Conservation (phyloP, 2,113 vertebrate genomes). For the Oryzias celebensis region DNA sequence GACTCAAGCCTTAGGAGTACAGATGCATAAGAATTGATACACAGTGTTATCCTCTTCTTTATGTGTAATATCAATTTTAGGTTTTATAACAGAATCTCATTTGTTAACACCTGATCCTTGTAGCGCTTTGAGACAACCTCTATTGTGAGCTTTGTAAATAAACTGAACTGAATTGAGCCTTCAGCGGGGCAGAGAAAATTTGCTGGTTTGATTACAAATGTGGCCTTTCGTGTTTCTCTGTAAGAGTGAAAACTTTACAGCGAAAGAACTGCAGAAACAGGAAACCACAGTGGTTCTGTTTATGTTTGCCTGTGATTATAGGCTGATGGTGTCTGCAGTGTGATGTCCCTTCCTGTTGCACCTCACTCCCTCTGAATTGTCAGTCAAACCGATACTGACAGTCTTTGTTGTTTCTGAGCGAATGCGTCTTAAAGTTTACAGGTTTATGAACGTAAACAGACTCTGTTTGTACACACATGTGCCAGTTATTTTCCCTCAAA, state of each 20-base stretch:
- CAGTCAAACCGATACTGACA: conserved; percentile 9
- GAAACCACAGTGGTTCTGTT: conserved; percentile 62
- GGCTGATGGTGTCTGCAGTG: conserved; percentile 17
- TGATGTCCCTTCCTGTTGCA: conserved; percentile 51
- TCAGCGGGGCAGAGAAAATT: neutral
- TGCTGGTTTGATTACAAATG: conserved; percentile 2
- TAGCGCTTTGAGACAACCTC: too few species aligned
- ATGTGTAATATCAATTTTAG: too few species aligned
- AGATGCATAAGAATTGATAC: too few species aligned
- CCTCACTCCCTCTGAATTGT: conserved; percentile 10
- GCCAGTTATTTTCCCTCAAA: conserved; percentile 48
- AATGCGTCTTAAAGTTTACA: conserved; percentile 9
- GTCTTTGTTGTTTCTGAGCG: conserved; percentile 4
- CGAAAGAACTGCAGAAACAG: conserved; percentile 43
- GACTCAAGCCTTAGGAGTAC: too few species aligned
- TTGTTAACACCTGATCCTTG: too few species aligned
- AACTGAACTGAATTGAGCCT: too few species aligned
- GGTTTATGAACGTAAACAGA: neutral
- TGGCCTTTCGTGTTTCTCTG: too few species aligned
- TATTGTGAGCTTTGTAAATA: too few species aligned
- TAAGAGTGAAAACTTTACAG: neutral
- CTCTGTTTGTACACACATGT: too few species aligned
- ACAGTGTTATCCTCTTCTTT: too few species aligned
- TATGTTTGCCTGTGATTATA: conserved; percentile 12
- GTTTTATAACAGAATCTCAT: too few species aligned